phyloP scores from a whole-genome alignment of 2,113 vertebrate genomes.

The Actenoides hombroni region DNA sequence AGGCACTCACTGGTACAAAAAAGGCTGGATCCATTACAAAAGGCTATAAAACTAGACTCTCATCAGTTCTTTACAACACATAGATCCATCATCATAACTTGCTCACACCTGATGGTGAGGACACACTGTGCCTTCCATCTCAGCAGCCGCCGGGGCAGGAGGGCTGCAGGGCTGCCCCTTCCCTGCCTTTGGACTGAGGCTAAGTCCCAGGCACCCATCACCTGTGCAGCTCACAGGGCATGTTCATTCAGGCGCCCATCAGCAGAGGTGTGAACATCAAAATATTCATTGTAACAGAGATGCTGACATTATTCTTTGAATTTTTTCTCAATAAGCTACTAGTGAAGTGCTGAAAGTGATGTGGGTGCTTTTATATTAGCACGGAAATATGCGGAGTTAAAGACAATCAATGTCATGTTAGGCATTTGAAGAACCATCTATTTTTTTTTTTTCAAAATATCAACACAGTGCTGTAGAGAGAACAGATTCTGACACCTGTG shows the following conservation, averaged over 20 bases:
- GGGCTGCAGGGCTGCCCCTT: background rate
- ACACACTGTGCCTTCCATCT: fast-evolving
- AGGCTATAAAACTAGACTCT: background rate
- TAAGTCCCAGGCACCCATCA: background rate
- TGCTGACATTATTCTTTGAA: background rate
- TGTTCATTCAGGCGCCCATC: background rate
- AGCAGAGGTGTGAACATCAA: background rate
- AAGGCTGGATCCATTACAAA: background rate
- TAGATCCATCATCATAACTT: background rate
- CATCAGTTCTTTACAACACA: too few relatives aligned
- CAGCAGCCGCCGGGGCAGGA: fast-evolving
- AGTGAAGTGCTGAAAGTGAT: background rate
- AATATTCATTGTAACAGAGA: background rate
- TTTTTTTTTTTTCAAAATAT: background rate
- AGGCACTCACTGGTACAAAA: background rate
- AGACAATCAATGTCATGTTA: background rate
- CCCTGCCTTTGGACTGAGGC: background rate
- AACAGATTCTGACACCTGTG: background rate
- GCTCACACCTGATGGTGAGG: fast-evolving
- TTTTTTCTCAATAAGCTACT: background rate
- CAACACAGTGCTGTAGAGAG: background rate
- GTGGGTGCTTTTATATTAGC: background rate
- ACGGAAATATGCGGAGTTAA: background rate
- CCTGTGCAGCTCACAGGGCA: fast-evolving
- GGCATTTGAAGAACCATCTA: background rate